Conservation (phyloP, 2,113 vertebrate genomes). For the Macroglossus sobrinus region DNA sequence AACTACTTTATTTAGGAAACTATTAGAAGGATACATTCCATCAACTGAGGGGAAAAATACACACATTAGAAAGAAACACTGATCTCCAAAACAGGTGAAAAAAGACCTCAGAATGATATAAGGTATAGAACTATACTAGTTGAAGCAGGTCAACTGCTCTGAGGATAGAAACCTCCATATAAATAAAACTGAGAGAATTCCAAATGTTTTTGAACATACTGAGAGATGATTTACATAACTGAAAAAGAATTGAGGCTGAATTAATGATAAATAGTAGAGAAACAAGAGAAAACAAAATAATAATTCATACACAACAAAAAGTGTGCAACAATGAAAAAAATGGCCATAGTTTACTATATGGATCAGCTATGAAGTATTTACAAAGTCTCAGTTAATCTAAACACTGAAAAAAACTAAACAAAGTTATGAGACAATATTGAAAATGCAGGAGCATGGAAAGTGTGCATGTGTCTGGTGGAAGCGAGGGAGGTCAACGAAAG, state of each 20-base stretch:
- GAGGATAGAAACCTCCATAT: neutral
- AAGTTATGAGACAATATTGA: neutral
- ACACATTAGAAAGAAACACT: neutral
- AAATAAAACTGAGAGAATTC: neutral
- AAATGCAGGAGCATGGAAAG: neutral
- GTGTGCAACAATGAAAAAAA: neutral
- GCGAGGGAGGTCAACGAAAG: neutral
- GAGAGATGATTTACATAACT: neutral
- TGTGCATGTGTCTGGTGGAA: neutral
- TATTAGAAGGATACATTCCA: neutral
- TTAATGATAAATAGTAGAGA: neutral
- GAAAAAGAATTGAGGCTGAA: neutral
- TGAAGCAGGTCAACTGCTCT: neutral
- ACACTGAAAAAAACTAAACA: neutral
- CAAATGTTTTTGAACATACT: neutral
- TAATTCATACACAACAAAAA: neutral
- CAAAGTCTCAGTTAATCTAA: neutral
- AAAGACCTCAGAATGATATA: neutral
- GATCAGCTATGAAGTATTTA: neutral
- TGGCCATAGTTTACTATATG: neutral
- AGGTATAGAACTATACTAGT: neutral
- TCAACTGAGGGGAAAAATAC: neutral
- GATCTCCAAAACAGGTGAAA: neutral
- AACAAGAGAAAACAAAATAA: neutral
- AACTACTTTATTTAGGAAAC: neutral